Percentiles rank a stretch among this genome's conserved stretches.
These are phyloP conservation scores for Plebejus argus DNA, from an alignment of 2,888 invertebrate genomes.

Conservation along the genomic window DNA sequence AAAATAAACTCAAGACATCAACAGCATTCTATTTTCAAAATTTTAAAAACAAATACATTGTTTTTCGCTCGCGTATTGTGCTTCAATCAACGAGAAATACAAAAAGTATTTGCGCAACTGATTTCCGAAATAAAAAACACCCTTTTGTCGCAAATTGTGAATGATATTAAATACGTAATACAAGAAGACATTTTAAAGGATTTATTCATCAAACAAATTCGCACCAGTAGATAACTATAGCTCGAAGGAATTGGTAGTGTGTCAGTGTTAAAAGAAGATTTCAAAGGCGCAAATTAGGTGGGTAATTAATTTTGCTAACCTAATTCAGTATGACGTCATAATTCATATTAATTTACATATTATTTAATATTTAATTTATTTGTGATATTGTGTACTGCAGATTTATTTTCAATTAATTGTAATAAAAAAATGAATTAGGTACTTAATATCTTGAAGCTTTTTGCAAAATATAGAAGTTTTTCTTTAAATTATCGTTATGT, in stretches of 20 bases:
- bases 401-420: not conserved
- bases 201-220: not conserved
- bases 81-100: slow-evolving; percentile 1
- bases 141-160: not conserved
- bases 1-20: not conserved
- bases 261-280: not conserved
- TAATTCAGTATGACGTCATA: not conserved
- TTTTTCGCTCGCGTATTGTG: not conserved
- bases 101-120: not conserved
- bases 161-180: not conserved
- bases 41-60: not conserved
- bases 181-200: not conserved
- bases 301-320: not conserved
- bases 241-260: slow-evolving; percentile 8
- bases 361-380: not conserved
- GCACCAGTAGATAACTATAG: not conserved
- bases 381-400: not conserved
- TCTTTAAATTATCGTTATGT: not conserved
- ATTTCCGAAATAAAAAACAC: not conserved
- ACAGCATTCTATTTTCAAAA: not conserved
- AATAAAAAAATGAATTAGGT: not conserved
- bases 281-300: slow-evolving; percentile 2
- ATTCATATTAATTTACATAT: not conserved
- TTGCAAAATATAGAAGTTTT: not conserved
- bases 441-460: not conserved